phyloP scores from a whole-genome alignment of 2,113 vertebrate genomes.

The Pterocles gutturalis region DNA sequence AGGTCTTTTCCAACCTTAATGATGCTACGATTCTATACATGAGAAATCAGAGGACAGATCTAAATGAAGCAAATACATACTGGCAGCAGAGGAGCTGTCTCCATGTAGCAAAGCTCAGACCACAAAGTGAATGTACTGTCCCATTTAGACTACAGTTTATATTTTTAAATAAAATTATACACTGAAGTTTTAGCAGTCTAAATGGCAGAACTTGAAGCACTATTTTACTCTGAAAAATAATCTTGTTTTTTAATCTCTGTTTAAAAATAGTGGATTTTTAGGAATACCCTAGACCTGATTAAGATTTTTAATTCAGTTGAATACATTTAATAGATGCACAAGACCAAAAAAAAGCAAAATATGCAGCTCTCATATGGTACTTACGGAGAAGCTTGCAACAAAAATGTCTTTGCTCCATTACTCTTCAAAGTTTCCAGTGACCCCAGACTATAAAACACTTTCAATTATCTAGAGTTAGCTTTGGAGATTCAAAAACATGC shows the following conservation, averaged over 20 bases:
- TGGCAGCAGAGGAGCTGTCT: background rate
- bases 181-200: background rate
- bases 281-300: background rate
- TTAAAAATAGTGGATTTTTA: background rate
- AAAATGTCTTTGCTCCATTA: background rate
- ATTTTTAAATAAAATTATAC: background rate
- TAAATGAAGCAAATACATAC: background rate
- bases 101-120: conserved; percentile 19
- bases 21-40: too few species aligned
- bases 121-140: background rate
- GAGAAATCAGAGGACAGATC: background rate
- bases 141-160: background rate
- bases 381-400: background rate
- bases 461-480: background rate
- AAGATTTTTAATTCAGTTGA: background rate
- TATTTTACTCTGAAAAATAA: background rate
- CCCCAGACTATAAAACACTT: background rate
- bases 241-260: background rate
- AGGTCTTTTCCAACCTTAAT: too few species aligned
- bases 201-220: background rate
- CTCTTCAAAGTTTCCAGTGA: background rate
- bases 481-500: background rate
- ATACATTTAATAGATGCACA: background rate
- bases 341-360: background rate
- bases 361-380: background rate